Evolutionary conservation across 2,888 invertebrate species (phyloP).

Genomic region (Machimus rusticus): DNA sequence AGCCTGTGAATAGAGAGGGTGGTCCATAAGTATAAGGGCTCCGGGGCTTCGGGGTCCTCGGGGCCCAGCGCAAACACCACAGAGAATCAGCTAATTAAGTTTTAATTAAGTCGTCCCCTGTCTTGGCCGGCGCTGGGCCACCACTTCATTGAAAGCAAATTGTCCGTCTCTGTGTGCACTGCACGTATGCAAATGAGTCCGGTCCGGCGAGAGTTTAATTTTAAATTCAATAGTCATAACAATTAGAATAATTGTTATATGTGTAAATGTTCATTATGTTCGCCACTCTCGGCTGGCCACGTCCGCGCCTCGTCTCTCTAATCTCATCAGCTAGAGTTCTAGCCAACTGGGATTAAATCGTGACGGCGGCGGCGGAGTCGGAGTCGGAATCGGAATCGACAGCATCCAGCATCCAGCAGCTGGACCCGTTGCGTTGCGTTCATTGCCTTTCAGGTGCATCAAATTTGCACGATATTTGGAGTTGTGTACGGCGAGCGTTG

Average conservation of each 20-base stretch:
- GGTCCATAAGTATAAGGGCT: neutral
- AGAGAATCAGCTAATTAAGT: slow-evolving; percentile 32
- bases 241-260: slow-evolving; percentile 43
- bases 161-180: neutral
- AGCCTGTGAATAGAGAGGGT: slow-evolving; percentile 67
- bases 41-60: neutral
- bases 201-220: slow-evolving; percentile 8
- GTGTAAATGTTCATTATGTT: slow-evolving; percentile 29
- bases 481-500: neutral
- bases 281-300: neutral
- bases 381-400: too few relatives aligned
- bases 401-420: neutral
- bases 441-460: slow-evolving; percentile 2
- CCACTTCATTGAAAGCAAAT: slow-evolving; percentile 7
- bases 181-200: slow-evolving; percentile 24
- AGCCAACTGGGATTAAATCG: slow-evolving; percentile 19
- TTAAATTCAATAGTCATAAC: slow-evolving; percentile 44
- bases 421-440: neutral
- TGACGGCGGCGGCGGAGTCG: neutral
- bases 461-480: slow-evolving; percentile 29
- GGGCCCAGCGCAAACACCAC: neutral
- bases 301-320: neutral
- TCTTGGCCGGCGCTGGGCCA: neutral
- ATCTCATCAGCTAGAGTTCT: neutral
- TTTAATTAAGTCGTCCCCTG: slow-evolving; percentile 36